Evolutionary conservation across 2,888 invertebrate genomes (phyloP), one percentile per base, ranked within the genome.

Genomic region (Caenorhabditis zanzibari): DNA sequence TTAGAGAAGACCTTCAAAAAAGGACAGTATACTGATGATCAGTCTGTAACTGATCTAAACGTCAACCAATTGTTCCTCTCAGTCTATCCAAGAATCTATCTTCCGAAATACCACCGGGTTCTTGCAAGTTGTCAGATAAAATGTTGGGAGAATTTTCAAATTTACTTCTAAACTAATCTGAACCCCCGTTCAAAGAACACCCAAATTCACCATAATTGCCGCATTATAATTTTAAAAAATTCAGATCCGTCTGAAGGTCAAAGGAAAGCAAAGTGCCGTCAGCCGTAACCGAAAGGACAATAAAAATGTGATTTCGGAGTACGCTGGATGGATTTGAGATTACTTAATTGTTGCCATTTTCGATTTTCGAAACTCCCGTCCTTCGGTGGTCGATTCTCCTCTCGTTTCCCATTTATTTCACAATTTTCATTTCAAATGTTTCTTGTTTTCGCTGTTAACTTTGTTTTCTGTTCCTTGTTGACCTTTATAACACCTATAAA

Each of bases 211-310:
- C 5, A 38, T 38, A 38, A 38, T 38, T 38, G 38, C 38, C 5
- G 10, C 38, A 38, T 4, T 26, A 68, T 38, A 7, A 26, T 22
- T n/a, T 19, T 14, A 1, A 59, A 32, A 22, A 59, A 32, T 32
- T 2, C 69, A 88, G 88, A 81, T 83, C n/a, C 85, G 85, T 32
- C 73, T 90, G 41, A 88, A 87, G 69, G 88, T 89, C 59, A 92
- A 92, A 81, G 92, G 92, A 44, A 90, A 90, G 47, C 91, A 92
- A 76, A 88, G 87, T 56, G 91, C 92, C 22, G 90, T 90, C 41
- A 79, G 85, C 28, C 87, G 92, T 59, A 90, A 90, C 61, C 84
- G 92, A 12, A 90, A 90, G 77, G 86, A 89, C 26, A 92, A 92
- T 71, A 81, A 81, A 61, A 86, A 90, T 63, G 82, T 90, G n/a